phyloP scores from a whole-genome alignment of 2,113 vertebrate genomes.

The Neogobius melanostomus region DNA sequence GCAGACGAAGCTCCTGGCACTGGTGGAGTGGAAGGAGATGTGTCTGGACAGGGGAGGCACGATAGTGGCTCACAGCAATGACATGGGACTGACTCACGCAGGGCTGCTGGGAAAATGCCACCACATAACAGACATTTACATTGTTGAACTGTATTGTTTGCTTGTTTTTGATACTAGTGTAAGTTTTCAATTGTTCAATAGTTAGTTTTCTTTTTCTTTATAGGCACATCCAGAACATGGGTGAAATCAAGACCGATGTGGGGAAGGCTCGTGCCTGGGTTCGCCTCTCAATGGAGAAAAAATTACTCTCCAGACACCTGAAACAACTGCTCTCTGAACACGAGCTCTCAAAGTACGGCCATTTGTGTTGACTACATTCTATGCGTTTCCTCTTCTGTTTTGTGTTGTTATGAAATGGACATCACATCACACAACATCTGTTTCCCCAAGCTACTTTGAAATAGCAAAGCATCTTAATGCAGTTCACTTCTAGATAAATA shows the following conservation, averaged over 20 bases:
- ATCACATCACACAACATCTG: conserved; percentile 24
- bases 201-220: not conserved
- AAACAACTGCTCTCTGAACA: conserved; percentile 96
- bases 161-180: not conserved
- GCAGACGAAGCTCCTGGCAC: conserved; percentile 52
- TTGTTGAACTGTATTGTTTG: not conserved
- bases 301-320: conserved; percentile 93
- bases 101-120: conserved; percentile 15
- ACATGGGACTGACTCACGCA: conserved; percentile 27
- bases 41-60: conserved; percentile 67
- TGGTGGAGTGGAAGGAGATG: conserved; percentile 74
- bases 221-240: conserved; percentile 97
- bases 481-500: conserved; percentile 61
- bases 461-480: conserved; percentile 47
- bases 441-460: conserved; percentile 43
- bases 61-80: conserved; percentile 53
- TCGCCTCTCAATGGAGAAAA: conserved; percentile 98
- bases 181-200: too few species aligned
- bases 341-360: conserved; percentile 92
- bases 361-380: not conserved
- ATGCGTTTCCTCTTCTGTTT: conserved; percentile 30
- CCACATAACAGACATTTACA: not conserved
- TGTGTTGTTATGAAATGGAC: not conserved
- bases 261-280: conserved; percentile 98
- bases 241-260: conserved; percentile 98